A percentile compares a stretch with the other conserved stretches of the same genome.
Evolutionary conservation across 2,113 vertebrate species (phyloP).

Genomic region (Rhinopomastus cyanomelas): DNA sequence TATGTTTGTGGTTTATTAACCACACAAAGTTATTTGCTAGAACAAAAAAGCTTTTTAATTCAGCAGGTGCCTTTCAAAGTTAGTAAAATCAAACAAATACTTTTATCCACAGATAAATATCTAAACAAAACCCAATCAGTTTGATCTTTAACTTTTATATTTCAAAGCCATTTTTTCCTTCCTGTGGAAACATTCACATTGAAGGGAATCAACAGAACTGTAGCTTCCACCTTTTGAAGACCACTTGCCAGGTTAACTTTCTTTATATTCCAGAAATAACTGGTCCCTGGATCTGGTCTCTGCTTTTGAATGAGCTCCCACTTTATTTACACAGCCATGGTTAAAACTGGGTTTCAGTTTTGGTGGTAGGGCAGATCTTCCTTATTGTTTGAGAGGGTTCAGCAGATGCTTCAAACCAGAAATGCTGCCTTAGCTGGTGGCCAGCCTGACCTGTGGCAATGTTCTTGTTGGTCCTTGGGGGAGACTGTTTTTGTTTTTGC

Average conservation of each 20-base stretch:
- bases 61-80: not conserved
- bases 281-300: not conserved
- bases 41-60: not conserved
- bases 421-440: slow-evolving; percentile 1
- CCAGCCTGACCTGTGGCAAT: not conserved
- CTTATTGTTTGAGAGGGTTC: slow-evolving; percentile 36
- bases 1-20: too few species aligned
- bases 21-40: not conserved
- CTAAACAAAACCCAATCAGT: not conserved
- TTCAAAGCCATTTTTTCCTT: not conserved
- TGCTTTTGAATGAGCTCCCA: slow-evolving; percentile 25
- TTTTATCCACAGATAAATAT: not conserved
- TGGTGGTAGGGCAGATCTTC: slow-evolving; percentile 33
- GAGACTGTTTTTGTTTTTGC: slow-evolving; percentile 47
- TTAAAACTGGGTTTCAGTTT: slow-evolving; percentile 42
- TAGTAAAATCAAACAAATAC: not conserved
- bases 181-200: not conserved
- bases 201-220: not conserved
- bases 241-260: not conserved
- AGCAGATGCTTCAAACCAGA: slow-evolving; percentile 44
- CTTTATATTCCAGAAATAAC: slow-evolving; percentile 27
- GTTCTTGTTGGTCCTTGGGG: slow-evolving; percentile 26
- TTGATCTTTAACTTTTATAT: not conserved
- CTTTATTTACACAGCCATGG: slow-evolving; percentile 61
- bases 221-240: not conserved